These are phyloP conservation scores for Pao palembangensis DNA, from an alignment of 2,113 vertebrate genomes.

Conservation along the genomic window DNA sequence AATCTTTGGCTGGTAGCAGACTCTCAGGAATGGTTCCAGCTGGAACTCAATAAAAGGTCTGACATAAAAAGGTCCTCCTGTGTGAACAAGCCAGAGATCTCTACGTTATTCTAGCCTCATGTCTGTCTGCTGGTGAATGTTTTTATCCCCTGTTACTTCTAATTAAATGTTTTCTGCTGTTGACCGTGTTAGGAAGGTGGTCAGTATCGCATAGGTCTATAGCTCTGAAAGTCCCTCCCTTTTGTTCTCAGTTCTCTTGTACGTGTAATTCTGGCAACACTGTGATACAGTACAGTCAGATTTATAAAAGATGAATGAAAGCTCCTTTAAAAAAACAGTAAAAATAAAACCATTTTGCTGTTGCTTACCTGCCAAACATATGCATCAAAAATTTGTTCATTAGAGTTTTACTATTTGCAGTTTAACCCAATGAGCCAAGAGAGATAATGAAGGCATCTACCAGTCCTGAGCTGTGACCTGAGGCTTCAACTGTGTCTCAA, in stretches of 20 bases:
- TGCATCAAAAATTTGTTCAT: slow-evolving; percentile 80
- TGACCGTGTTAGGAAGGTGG: slow-evolving; percentile 79
- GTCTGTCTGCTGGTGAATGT: slow-evolving; percentile 71
- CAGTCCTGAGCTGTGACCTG: slow-evolving; percentile 20
- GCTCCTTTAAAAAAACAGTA: slow-evolving; percentile 52
- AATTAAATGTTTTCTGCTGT: slow-evolving; percentile 58
- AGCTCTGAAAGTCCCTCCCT: slow-evolving; percentile 75
- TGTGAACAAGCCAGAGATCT: too few relatives aligned
- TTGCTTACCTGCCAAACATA: slow-evolving; percentile 80
- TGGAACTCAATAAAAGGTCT: too few relatives aligned
- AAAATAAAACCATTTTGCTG: slow-evolving; percentile 88
- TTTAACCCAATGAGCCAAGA: slow-evolving; percentile 75
- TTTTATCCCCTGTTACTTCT: slow-evolving; percentile 38
- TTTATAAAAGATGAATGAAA: slow-evolving; percentile 68
- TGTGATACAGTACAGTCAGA: slow-evolving; percentile 77
- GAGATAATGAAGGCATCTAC: slow-evolving; percentile 1
- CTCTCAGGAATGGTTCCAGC: too few relatives aligned
- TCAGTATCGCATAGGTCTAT: slow-evolving; percentile 87
- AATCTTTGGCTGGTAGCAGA: too few relatives aligned
- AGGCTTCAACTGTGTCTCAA: slow-evolving; percentile 56
- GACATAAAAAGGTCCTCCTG: too few relatives aligned
- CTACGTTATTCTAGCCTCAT: too few relatives aligned
- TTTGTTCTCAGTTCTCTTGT: slow-evolving; percentile 54
- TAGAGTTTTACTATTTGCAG: slow-evolving; percentile 80
- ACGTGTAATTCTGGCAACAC: slow-evolving; percentile 65